These are phyloP conservation scores for Triplophysa tibetana DNA, from an alignment of 2,113 vertebrate species.

Conservation along the genomic window DNA sequence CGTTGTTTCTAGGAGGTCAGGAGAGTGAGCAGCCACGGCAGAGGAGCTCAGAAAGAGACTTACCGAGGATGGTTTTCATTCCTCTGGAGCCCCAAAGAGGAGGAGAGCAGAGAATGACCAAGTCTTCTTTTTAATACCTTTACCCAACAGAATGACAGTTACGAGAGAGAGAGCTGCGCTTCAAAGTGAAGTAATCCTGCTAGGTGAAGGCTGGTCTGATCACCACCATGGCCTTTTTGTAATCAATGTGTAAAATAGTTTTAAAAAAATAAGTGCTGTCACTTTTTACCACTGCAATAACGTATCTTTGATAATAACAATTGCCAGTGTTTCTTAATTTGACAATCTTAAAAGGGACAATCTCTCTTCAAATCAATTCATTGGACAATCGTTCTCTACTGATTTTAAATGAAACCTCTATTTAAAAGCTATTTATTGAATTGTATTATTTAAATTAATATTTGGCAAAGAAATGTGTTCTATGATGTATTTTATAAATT, in stretches of 20 bases:
- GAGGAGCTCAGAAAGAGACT: slow-evolving; percentile 31
- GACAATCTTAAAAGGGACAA: slow-evolving; percentile 57
- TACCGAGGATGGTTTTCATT: slow-evolving; percentile 61
- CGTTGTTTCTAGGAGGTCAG: slow-evolving; percentile 48
- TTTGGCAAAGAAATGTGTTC: slow-evolving; percentile 51
- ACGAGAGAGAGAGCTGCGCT: background rate
- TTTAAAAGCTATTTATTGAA: slow-evolving; percentile 47
- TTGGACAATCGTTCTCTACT: slow-evolving; percentile 39
- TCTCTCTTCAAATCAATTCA: slow-evolving; percentile 40
- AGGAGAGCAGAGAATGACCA: slow-evolving; percentile 54
- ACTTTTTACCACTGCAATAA: slow-evolving; percentile 44
- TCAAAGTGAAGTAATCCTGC: slow-evolving; percentile 33
- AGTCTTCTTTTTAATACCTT: background rate
- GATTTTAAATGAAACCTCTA: slow-evolving; percentile 34
- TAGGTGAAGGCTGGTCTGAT: slow-evolving; percentile 42
- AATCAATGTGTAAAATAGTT: slow-evolving; percentile 29
- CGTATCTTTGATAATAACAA: background rate
- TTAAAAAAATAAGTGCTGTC: background rate
- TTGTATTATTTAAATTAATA: slow-evolving; percentile 45
- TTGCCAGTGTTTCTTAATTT: slow-evolving; percentile 37
- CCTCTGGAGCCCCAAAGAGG: slow-evolving; percentile 56
- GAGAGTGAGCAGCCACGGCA: slow-evolving; percentile 42
- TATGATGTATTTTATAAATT: slow-evolving; percentile 51
- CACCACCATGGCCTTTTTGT: slow-evolving; percentile 54
- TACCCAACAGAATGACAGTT: background rate